phyloP scores from a whole-genome alignment of 1,140 invertebrate species.

The Metaphire vulgaris region DNA sequence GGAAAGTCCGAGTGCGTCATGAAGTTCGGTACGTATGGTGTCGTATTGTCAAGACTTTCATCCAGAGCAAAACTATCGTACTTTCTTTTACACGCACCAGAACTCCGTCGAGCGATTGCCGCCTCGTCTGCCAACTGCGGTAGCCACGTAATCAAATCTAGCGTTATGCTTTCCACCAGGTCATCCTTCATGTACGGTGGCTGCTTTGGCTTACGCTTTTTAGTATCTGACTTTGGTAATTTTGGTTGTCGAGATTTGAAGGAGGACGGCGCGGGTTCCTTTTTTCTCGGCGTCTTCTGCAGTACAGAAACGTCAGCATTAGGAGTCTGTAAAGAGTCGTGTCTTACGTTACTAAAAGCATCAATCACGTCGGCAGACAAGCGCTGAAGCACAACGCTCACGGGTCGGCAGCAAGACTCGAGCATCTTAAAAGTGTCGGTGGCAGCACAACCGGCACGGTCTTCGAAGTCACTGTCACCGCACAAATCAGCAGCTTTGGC shows the following conservation, averaged over 20 bases:
- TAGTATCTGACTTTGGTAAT: neutral
- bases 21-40: neutral
- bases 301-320: neutral
- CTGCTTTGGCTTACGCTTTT: neutral
- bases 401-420: neutral
- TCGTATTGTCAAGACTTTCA: neutral
- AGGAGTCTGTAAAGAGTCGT: neutral
- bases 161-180: neutral
- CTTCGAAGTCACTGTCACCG: neutral
- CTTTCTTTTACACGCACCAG: neutral
- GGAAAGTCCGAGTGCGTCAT: neutral
- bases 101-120: neutral
- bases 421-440: neutral
- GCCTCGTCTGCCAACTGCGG: neutral
- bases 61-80: neutral
- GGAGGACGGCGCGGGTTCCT: neutral
- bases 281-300: neutral
- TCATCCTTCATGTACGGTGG: neutral
- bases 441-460: neutral
- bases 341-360: neutral
- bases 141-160: neutral
- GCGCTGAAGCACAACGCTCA: neutral
- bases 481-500: neutral
- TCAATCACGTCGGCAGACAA: neutral
- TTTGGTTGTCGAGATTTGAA: neutral